Base-by-base conservation (phyloP, 1,140 invertebrate species). In the Nebria ingens region DNA sequence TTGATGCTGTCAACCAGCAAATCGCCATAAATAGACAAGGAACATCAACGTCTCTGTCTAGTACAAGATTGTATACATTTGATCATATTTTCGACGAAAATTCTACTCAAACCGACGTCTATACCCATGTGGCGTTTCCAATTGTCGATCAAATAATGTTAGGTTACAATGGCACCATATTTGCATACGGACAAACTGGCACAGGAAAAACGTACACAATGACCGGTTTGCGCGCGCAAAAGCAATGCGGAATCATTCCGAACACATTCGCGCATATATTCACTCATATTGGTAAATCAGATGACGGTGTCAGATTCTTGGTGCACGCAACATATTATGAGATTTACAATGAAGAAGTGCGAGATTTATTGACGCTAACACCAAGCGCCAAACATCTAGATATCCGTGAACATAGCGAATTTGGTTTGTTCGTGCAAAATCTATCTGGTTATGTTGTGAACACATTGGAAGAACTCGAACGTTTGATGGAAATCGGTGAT, bases 261-360 rank as follows among this genome's bases (percentile, higher is more conserved):
- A 87, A 95, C 63, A 92, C 93, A 4, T 98, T 98, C 73, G 91
- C 96, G 21, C 94, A 98, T 65, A 93, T 99, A 49, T 98, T 97
- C 71, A 88, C 83, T 57, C 87, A 96, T 64, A 97, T 99, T 55
- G 84, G 86, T 0, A 82, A 86, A 25, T 86, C 90, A 9, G 73
- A 73, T 70, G 76, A 77, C 55, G 82, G 89, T 64, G 81, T 82
- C 67, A 90, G 91, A 62, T 97, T 93, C 71, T 76, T 97, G 49
- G 92, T 97, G 12, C 80, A 91, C 63, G 90, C 93, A 4, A 95
- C 91, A 22, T 97, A 97, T 68, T 73, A 97, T 64, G 94, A 97
- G 75, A 97, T 97, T 59, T 97, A 97, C 70, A 94, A 97, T 70
- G 93, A 93, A 70, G 89, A 93, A 72, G 89, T 93, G 15, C 77